Base-by-base conservation (phyloP, 2,113 vertebrate species). In the Rhinopomastus cyanomelas region DNA sequence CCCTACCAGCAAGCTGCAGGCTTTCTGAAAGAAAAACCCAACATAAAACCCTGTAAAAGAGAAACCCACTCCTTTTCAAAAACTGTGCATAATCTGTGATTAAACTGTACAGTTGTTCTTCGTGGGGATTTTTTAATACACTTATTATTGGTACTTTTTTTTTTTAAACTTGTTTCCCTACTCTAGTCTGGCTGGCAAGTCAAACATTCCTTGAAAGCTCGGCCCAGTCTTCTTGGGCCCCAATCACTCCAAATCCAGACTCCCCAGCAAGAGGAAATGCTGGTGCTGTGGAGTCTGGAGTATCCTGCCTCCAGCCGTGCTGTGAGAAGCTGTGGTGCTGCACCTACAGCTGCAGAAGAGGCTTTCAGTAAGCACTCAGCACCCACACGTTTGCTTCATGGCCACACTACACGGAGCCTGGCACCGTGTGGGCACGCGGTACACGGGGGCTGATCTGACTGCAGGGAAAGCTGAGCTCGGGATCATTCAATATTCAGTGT, bases 1-100 rank as follows among this genome's bases (percentile, higher is more conserved):
- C 88, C 80, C 75, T 67, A 85, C 81, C 81, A 94, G 87, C 36
- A 90, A 85, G 80, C 59, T 81, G 77, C 34, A 92, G 62, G 68
- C 66, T 92, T 88, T 8, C 14, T 39, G 87, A 51, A 68, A 64
- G 46, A 69, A n/a, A 56, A 6, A 22, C 17, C 8, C 29, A 49
- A 36, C 15, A 42, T 15, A 80, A 66, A 64, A 29, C 11, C 5
- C 55, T 66, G 42, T 37, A 84, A 88, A 81, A 89, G 61, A 81
- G 56, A 89, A 92, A 80, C 39, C 49, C 32, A 86, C 36, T 72
- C 65, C 76, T 76, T 92, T 81, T 55, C 72, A 89, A 85, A 92
- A 88, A 52, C 1, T 18, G 42, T 42, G 67, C 36, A 48, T 34
- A 66, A 88, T 39, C 81, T 84, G 36, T 51, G 72, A 94, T 76